Percentiles rank a stretch among this genome's conserved stretches.
Evolutionary conservation across 2,113 vertebrate species (phyloP).

Genomic region (Clarias batrachus): DNA sequence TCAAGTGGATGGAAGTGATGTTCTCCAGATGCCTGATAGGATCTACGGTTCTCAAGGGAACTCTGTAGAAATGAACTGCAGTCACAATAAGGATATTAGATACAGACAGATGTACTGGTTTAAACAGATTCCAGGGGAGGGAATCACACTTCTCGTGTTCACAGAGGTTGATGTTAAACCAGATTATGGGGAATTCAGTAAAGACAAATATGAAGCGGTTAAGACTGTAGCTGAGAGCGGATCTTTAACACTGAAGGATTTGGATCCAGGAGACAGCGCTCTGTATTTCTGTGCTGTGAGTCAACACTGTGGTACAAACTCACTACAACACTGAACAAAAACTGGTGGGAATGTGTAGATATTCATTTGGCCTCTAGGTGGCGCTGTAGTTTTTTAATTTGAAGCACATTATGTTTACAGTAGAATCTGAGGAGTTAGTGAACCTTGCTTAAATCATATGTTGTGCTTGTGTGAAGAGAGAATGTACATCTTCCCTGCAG

Average conservation of each 20-base stretch:
- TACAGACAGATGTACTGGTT: no score
- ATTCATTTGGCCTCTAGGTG: neutral
- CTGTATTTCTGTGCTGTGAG: constrained; percentile 23
- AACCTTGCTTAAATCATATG: no score
- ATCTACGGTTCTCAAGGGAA: no score
- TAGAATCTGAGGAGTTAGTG: neutral
- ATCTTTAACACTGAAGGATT: neutral
- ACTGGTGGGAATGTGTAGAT: neutral
- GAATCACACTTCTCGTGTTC: no score
- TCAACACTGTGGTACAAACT: neutral
- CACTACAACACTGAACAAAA: neutral
- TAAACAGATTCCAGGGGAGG: no score
- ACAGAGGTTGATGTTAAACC: no score
- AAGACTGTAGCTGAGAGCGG: neutral
- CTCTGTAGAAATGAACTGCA: no score
- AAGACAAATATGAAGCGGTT: neutral
- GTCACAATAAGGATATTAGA: no score
- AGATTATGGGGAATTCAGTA: no score
- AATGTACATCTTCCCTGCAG: no score
- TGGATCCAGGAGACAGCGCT: constrained; percentile 13
- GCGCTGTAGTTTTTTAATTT: neutral
- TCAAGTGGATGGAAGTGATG: neutral
- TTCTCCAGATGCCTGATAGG: constrained; percentile 10
- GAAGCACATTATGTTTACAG: no score
- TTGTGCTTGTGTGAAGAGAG: no score